phyloP scores from a whole-genome alignment of 2,888 invertebrate species.

The Nysson spinosus region DNA sequence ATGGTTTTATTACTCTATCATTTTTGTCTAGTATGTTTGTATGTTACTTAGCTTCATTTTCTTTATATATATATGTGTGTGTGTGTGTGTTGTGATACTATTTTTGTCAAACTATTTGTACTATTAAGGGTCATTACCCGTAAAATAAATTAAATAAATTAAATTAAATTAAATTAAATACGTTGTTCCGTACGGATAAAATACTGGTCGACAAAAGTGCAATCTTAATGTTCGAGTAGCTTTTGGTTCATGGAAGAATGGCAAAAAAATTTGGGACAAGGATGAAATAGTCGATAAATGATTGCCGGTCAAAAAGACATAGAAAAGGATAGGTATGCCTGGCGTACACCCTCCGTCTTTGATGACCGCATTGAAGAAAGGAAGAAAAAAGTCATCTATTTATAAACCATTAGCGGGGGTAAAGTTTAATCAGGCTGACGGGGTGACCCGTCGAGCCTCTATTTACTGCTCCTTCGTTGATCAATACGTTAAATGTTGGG shows the following conservation, averaged over 20 bases:
- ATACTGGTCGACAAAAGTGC: conserved; percentile 16
- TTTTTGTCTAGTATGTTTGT: too few relatives aligned
- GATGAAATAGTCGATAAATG: conserved; percentile 7
- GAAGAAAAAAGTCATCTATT: conserved; percentile 54
- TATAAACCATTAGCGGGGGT: conserved; percentile 65
- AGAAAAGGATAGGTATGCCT: conserved; percentile 25
- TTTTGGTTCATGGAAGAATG: conserved; percentile 8
- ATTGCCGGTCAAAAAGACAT: conserved; percentile 20
- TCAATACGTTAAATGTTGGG: conserved; percentile 65
- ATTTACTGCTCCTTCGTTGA: conserved; percentile 63
- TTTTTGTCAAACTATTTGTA: too few relatives aligned
- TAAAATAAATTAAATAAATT: too few relatives aligned
- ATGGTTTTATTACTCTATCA: too few relatives aligned
- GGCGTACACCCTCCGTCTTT: conserved; percentile 20
- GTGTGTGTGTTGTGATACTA: too few relatives aligned
- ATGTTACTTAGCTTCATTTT: too few relatives aligned
- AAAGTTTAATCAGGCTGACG: conserved; percentile 65
- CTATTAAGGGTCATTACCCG: too few relatives aligned
- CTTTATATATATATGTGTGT: too few relatives aligned
- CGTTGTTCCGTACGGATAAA: too few relatives aligned
- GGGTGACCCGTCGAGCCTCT: conserved; percentile 44
- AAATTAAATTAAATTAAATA: too few relatives aligned
- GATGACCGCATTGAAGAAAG: conserved; percentile 21
- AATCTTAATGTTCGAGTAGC: conserved; percentile 11
- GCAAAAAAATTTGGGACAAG: conserved; percentile 23